Conservation (phyloP, 2,113 vertebrate genomes). For the Murina feae region DNA sequence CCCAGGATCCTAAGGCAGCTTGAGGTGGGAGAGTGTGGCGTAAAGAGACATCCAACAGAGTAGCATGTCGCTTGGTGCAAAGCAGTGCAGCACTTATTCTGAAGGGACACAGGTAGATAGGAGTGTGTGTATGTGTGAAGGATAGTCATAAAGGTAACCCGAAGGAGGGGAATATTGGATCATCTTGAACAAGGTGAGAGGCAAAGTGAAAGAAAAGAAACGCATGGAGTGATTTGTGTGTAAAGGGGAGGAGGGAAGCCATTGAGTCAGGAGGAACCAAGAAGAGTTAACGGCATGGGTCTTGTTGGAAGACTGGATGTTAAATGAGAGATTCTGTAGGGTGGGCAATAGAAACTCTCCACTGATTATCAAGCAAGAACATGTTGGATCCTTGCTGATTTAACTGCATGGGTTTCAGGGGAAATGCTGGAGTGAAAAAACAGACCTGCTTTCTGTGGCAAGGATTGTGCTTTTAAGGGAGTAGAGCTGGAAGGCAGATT, state of each 20-base stretch:
- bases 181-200: not conserved
- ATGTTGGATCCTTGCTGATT: not conserved
- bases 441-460: not conserved
- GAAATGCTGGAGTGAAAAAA: not conserved
- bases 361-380: not conserved
- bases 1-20: too few relatives aligned
- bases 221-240: not conserved
- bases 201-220: not conserved
- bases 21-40: too few relatives aligned
- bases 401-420: not conserved
- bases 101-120: not conserved
- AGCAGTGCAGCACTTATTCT: not conserved
- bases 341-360: not conserved
- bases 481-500: not conserved
- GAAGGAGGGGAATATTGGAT: slow-evolving; percentile 7
- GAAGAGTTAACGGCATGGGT: not conserved
- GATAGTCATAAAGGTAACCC: not conserved
- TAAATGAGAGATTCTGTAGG: not conserved
- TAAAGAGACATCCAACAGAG: not conserved
- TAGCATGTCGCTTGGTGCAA: not conserved
- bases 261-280: not conserved
- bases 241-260: slow-evolving; percentile 2
- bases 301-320: not conserved
- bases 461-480: not conserved
- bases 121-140: not conserved